phyloP scores from a whole-genome alignment of 2,888 invertebrate genomes.

The Cynaeus angustus region DNA sequence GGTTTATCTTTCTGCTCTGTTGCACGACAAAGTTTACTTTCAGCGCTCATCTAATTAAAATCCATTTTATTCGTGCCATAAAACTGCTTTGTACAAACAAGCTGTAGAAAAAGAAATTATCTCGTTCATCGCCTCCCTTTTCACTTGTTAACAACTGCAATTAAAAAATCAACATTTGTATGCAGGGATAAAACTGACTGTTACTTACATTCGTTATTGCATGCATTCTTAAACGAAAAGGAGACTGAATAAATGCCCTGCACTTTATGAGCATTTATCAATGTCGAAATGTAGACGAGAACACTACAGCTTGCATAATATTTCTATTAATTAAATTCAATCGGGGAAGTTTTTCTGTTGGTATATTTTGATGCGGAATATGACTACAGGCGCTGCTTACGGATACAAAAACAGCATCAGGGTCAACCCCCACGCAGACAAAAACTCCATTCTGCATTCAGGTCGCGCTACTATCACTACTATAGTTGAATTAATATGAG shows the following conservation, averaged over 20 bases:
- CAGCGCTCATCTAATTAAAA: conserved; percentile 15
- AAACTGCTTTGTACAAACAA: conserved; percentile 9
- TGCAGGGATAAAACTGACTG: background rate
- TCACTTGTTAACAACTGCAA: conserved; percentile 7
- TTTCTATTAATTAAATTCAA: conserved; percentile 43
- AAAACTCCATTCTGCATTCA: conserved; percentile 33
- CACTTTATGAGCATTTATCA: conserved; percentile 56
- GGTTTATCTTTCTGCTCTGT: conserved; percentile 21
- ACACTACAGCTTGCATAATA: conserved; percentile 31
- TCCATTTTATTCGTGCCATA: conserved; percentile 6
- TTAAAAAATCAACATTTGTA: conserved; percentile 9
- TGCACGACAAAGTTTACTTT: conserved; percentile 8
- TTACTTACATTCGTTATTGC: conserved; percentile 5
- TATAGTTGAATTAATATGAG: conserved; percentile 42
- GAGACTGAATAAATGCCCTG: conserved; percentile 51
- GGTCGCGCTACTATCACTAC: conserved; percentile 27
- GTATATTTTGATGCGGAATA: background rate
- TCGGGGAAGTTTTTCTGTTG: conserved; percentile 9
- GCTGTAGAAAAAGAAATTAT: conserved; percentile 11
- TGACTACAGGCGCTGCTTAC: background rate
- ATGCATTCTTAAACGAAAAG: conserved; percentile 18
- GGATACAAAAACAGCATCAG: conserved; percentile 23
- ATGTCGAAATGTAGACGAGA: conserved; percentile 46
- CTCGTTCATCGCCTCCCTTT: conserved; percentile 1
- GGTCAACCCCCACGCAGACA: conserved; percentile 28